Percentiles rank a stretch among this genome's conserved stretches.
Conservation (phyloP, 2,113 vertebrate species). For the Turnix velox region DNA sequence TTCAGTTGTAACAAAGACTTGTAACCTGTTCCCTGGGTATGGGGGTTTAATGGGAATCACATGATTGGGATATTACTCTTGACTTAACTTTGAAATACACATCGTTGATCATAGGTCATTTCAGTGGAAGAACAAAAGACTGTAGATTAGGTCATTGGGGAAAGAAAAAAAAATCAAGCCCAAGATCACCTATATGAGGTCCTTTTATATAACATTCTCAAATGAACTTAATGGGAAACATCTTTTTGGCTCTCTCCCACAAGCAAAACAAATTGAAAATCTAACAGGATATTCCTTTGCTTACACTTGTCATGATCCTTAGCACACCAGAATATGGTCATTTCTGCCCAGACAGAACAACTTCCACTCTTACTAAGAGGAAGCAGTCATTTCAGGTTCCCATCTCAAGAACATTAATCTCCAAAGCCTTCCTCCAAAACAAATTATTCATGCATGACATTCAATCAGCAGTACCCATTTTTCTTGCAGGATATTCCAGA, state of each 20-base stretch:
- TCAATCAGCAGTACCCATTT: neutral
- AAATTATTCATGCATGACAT: constrained; percentile 4
- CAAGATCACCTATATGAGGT: neutral
- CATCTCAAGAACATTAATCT: constrained; percentile 5
- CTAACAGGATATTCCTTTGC: neutral
- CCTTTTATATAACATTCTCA: neutral
- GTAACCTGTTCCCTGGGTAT: neutral
- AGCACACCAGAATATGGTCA: neutral
- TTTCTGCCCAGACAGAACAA: neutral
- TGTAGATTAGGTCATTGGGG: neutral
- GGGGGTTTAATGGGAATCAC: neutral
- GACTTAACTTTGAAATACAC: neutral
- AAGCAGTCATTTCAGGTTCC: constrained; percentile 7
- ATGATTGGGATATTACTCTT: neutral
- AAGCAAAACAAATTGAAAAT: constrained; percentile 20
- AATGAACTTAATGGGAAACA: neutral
- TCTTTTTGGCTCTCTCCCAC: neutral
- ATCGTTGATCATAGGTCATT: neutral
- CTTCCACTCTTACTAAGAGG: neutral
- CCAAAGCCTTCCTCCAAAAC: neutral
- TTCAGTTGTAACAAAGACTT: neutral
- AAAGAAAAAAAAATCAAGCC: neutral
- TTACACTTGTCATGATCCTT: neutral
- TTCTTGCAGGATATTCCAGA: constrained; percentile 15
- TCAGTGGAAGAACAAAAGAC: neutral